Evolutionary conservation across 2,113 vertebrate genomes (phyloP), one percentile per base, ranked within the genome.

Genomic region (Equus przewalskii): DNA sequence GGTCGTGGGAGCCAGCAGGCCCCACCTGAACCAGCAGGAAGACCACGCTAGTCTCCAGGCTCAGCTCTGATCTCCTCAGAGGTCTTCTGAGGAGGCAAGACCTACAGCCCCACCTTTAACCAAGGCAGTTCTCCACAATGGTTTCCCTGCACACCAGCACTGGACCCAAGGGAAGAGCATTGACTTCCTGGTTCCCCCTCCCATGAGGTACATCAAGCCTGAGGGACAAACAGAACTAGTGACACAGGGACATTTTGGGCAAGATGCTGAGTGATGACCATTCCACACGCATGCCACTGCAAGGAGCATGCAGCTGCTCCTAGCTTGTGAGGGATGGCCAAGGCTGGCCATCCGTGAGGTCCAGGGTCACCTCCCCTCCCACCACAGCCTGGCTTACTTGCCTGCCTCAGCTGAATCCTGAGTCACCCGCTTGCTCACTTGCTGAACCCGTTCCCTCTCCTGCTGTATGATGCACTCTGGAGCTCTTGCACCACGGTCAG

Each of bases 321-420:
- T 36, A 12, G 75, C 67, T 78, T 30, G 49, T 30, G 62, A 89
- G 9, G 24, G 9, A 16, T 18, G 8, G 11, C n/a, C 60, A 44
- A 51, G 14, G 46, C 64, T 28, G 64, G 19, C 33, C 26, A 9
- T 64, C 56, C 7, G 0, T 2, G 46, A 72, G 67, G 22, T 3
- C 78, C n/a, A 51, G 58, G 14, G n/a, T 36, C n/a, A 0, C 60
- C 21, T 28, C 24, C 56, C 13, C 33, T 24, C 54, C 79, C 41
- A 3, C 1, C 5, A 5, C 24, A 49, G 60, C 6, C 19, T 0
- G 0, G 60, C n/a, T 7, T 11, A 4, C 65, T 51, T 0, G 8
- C 54, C 51, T 3, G 46, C 2, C 46, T 46, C 10, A 62, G 56
- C 12, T 14, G 64, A 62, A n/a, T 65, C 75, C 72, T 16, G 21